Evolutionary conservation across 1,140 invertebrate genomes (phyloP).

Genomic region (Eupeodes corollae): DNA sequence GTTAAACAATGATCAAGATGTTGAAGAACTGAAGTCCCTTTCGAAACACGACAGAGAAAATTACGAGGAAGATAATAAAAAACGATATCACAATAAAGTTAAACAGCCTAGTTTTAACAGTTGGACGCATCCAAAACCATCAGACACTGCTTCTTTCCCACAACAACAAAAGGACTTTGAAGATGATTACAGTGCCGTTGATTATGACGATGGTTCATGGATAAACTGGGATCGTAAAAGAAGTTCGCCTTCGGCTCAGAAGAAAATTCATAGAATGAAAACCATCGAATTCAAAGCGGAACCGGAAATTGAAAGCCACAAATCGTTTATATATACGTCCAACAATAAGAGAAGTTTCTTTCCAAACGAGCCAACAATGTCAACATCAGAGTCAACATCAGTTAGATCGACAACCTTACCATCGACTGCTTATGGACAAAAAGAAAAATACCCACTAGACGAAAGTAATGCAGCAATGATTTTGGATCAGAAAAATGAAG

Average conservation of each 20-base stretch:
- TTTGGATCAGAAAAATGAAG: no score
- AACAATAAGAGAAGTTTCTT: no score
- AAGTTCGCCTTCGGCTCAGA: neutral
- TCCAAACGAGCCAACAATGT: no score
- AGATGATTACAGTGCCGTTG: neutral
- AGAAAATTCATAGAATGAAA: no score
- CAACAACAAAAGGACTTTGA: neutral
- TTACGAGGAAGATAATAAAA: neutral
- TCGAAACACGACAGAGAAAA: neutral
- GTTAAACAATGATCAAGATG: neutral
- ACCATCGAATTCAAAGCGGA: no score
- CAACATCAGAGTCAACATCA: no score
- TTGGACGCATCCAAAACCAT: neutral
- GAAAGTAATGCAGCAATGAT: no score
- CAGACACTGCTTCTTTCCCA: neutral
- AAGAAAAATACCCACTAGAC: no score
- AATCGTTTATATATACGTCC: no score
- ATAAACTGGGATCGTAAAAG: constrained; percentile 17
- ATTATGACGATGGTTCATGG: constrained; percentile 8
- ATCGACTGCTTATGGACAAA: no score
- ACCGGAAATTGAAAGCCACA: no score
- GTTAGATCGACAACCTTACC: no score
- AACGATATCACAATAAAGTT: neutral
- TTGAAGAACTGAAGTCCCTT: neutral
- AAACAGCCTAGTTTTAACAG: neutral